Percentiles rank a stretch among this genome's conserved stretches.
phyloP scores from a whole-genome alignment of 2,888 invertebrate species.

The Synergus japonicus region DNA sequence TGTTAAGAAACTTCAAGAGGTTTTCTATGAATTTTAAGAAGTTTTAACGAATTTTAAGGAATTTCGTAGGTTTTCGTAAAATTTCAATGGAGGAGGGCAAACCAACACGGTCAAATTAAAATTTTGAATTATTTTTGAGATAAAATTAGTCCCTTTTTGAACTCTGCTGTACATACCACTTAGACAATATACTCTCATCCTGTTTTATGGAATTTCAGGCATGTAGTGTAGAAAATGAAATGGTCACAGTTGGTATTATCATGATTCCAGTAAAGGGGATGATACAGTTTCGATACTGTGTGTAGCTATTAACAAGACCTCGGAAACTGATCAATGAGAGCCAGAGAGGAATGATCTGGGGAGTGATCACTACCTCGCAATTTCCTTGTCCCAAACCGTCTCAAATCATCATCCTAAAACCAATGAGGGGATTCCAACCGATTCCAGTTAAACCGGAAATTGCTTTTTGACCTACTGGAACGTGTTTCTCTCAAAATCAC shows the following conservation, averaged over 20 bases:
- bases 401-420: slow-evolving; percentile 8
- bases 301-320: slow-evolving; percentile 5
- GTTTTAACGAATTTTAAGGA: too few relatives aligned
- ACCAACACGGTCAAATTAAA: too few relatives aligned
- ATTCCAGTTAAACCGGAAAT: slow-evolving; percentile 22
- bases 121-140: too few relatives aligned
- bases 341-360: slow-evolving; percentile 2
- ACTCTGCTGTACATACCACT: too few relatives aligned
- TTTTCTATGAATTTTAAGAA: too few relatives aligned
- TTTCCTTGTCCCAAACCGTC: slow-evolving; percentile 25
- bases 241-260: background rate
- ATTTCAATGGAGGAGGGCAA: too few relatives aligned
- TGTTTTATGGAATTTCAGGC: background rate
- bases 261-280: background rate
- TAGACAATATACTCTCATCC: background rate
- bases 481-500: slow-evolving; percentile 4
- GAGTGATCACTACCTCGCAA: slow-evolving; percentile 20
- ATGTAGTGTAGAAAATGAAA: background rate
- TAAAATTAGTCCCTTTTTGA: too few relatives aligned
- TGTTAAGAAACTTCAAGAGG: too few relatives aligned
- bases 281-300: too few relatives aligned
- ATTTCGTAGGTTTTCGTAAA: too few relatives aligned
- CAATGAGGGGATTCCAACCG: background rate
- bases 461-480: slow-evolving; percentile 6
- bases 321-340: background rate